Conservation (phyloP, 2,888 invertebrate species). For the Galeruca laticollis region DNA sequence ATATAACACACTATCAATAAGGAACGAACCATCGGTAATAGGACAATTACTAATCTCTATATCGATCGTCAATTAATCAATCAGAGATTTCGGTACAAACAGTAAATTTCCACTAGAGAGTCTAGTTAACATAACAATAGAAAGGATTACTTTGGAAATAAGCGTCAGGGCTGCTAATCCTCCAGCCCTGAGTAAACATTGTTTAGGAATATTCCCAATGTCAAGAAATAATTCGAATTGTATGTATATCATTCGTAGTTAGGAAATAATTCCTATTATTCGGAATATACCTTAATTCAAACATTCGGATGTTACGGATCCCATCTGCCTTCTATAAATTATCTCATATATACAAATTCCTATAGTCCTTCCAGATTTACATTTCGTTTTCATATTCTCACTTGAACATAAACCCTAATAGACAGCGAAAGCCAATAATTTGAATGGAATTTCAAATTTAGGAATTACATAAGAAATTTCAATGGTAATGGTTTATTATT, state of each 20-base stretch:
- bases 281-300: conserved; percentile 39
- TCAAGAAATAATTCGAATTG: conserved; percentile 48
- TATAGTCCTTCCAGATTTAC: conserved; percentile 3
- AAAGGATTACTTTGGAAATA: conserved; percentile 50
- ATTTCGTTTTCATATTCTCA: neutral
- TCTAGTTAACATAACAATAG: conserved; percentile 54
- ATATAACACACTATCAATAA: conserved; percentile 32
- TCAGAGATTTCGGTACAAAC: conserved; percentile 47
- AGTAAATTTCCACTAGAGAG: conserved; percentile 48
- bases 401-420: no score
- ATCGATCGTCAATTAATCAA: conserved; percentile 51
- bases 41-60: conserved; percentile 39
- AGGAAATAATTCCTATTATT: conserved; percentile 47
- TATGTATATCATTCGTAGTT: conserved; percentile 45
- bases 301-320: conserved; percentile 36
- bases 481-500: no score
- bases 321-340: conserved; percentile 41
- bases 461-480: no score
- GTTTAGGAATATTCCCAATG: conserved; percentile 51
- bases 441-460: no score
- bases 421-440: no score
- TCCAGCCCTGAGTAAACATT: conserved; percentile 57
- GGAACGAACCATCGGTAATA: conserved; percentile 25
- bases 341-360: conserved; percentile 9
- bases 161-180: conserved; percentile 52